Percentiles rank a stretch among this genome's conserved stretches.
Evolutionary conservation across 2,888 invertebrate species (phyloP).

Genomic region (Calameuta pallipes): DNA sequence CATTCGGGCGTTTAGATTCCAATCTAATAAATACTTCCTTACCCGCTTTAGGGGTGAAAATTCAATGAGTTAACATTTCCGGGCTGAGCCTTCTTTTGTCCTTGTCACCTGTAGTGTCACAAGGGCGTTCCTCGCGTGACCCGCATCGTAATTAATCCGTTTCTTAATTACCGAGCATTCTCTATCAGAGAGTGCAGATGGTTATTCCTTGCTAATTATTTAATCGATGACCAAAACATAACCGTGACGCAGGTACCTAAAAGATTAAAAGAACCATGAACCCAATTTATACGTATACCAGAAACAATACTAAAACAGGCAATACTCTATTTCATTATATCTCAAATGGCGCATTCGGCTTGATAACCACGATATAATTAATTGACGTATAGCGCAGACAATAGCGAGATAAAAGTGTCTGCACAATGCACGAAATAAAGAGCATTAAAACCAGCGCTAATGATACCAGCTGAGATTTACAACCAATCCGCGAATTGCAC

Average conservation of each 20-base stretch:
- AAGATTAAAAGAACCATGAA: neutral
- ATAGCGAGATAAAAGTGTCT: conserved; percentile 17
- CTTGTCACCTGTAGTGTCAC: conserved; percentile 28
- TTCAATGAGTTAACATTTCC: conserved; percentile 28
- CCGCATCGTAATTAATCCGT: conserved; percentile 34
- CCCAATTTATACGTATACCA: neutral
- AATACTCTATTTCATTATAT: neutral
- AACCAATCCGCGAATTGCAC: conserved; percentile 57
- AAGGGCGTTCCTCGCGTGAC: conserved; percentile 22
- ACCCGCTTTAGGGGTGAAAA: conserved; percentile 20
- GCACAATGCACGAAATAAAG: conserved; percentile 24
- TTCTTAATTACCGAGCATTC: conserved; percentile 22
- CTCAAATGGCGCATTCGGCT: neutral
- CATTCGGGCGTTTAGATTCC: conserved; percentile 55
- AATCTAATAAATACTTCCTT: conserved; percentile 60
- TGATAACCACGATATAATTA: neutral
- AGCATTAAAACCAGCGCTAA: conserved; percentile 46
- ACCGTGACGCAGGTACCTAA: neutral
- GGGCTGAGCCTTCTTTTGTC: conserved; percentile 22
- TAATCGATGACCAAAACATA: conserved; percentile 25
- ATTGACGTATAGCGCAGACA: neutral
- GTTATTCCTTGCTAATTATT: conserved; percentile 29
- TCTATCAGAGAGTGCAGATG: conserved; percentile 23
- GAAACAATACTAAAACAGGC: neutral
- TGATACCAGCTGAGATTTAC: conserved; percentile 50